Conservation (phyloP, 2,888 invertebrate genomes). For the Uropetala carovei region DNA sequence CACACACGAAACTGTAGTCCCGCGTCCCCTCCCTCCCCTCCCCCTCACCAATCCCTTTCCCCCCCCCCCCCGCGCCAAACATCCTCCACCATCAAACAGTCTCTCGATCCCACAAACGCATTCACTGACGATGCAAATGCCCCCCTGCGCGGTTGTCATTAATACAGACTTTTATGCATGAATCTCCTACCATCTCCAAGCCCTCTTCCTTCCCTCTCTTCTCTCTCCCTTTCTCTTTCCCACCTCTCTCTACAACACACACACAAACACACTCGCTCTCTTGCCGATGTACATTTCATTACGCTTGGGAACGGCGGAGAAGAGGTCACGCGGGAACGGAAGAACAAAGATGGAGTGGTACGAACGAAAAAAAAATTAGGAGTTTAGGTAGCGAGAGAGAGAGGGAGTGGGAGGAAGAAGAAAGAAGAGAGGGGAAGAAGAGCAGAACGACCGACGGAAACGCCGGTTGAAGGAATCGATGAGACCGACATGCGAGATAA, state of each 20-base stretch:
- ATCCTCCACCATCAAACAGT: neutral
- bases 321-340: conserved; percentile 24
- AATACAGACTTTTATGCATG: conserved; percentile 65
- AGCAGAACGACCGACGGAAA: neutral
- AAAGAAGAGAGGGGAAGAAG: neutral
- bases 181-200: neutral
- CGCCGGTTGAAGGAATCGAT: neutral
- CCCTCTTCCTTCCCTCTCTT: conserved; percentile 24
- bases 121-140: conserved; percentile 61
- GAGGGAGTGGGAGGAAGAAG: neutral
- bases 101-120: conserved; percentile 48
- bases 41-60: neutral
- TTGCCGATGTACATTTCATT: conserved; percentile 65
- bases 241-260: neutral
- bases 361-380: conserved; percentile 6
- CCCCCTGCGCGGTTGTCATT: conserved; percentile 57
- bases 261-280: neutral
- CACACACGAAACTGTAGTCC: neutral
- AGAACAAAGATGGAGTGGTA: conserved; percentile 47
- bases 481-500: neutral
- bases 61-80: neutral
- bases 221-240: neutral
- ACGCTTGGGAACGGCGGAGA: conserved; percentile 49
- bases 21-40: neutral
- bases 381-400: neutral